Evolutionary conservation across 1,140 invertebrate genomes (phyloP), one percentile per base, ranked within the genome.

Genomic region (Drosophila orena): DNA sequence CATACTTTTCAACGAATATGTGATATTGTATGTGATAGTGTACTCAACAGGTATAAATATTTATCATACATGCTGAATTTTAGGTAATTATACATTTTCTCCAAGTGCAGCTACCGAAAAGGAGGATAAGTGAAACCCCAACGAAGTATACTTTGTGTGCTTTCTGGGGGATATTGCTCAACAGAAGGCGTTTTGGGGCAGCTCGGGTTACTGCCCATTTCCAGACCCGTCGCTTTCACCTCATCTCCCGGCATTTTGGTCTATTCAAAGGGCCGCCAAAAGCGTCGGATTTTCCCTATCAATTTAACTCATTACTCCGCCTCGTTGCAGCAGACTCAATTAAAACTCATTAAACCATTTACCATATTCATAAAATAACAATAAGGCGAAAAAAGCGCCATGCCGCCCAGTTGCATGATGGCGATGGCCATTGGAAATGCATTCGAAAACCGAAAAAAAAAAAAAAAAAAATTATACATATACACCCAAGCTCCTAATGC

Each of bases 271-370:
- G 27, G 68, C 68, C 68, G 68, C 42, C 52, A 49, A 57, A 52
- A 43, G 49, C 43, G 22, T 70, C 34, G 35, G 35, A 12, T 57
- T 79, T 76, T 84, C 24, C 81, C 84, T 89, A 88, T 89, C 84
- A 90, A 89, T 89, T 89, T 84, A 89, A 89, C 65, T 78, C 85
- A 89, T 86, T 86, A 90, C 52, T 58, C 60, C 34, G 55, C 43
- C 38, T 38, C 38, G 34, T 20, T 64, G 61, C 54, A 37, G 61
- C 68, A 70, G 49, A 54, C 81, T 86, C 84, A 89, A 89, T 89
- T 89, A 89, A 89, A 90, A 89, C 79, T 89, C 84, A 89, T 89
- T 89, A 89, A 89, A 89, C 73, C 80, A 80, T 85, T 90, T 80
- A 89, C 85, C 78, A 88, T 88, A 88, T 88, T 79, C 84, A 88